These are phyloP conservation scores for Hyalella azteca DNA, from an alignment of 2,888 invertebrate genomes.

Conservation along the genomic window DNA sequence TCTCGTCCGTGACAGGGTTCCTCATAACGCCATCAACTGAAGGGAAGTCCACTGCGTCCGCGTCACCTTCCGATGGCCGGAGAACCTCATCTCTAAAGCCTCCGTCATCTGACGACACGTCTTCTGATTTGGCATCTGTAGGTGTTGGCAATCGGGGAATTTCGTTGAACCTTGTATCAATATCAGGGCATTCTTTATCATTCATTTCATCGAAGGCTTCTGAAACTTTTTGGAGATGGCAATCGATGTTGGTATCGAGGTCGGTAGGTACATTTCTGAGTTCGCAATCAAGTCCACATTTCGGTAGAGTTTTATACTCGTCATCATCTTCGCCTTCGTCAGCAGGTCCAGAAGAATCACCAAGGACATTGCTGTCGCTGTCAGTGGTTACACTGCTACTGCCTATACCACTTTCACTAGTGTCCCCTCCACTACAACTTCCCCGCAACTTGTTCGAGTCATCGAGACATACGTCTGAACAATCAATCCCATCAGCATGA, in stretches of 20 bases:
- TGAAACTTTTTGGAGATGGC: too few species aligned
- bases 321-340: constrained; percentile 21
- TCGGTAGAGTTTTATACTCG: background rate
- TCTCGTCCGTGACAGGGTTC: too few species aligned
- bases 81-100: too few species aligned
- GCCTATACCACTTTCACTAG: constrained; percentile 16
- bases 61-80: too few species aligned
- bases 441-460: background rate
- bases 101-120: too few species aligned
- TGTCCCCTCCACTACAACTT: background rate
- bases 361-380: constrained; percentile 16
- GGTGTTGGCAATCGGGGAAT: too few species aligned
- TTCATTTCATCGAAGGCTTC: background rate
- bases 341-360: constrained; percentile 17
- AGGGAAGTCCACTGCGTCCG: too few species aligned
- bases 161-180: background rate
- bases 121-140: too few species aligned
- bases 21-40: too few species aligned
- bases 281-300: background rate
- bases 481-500: background rate
- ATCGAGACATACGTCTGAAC: background rate
- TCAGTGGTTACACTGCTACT: constrained; percentile 15
- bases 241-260: background rate
- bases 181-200: background rate
- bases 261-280: background rate